Conservation (phyloP, 2,113 vertebrate species). For the Phalacrocorax carbo region DNA sequence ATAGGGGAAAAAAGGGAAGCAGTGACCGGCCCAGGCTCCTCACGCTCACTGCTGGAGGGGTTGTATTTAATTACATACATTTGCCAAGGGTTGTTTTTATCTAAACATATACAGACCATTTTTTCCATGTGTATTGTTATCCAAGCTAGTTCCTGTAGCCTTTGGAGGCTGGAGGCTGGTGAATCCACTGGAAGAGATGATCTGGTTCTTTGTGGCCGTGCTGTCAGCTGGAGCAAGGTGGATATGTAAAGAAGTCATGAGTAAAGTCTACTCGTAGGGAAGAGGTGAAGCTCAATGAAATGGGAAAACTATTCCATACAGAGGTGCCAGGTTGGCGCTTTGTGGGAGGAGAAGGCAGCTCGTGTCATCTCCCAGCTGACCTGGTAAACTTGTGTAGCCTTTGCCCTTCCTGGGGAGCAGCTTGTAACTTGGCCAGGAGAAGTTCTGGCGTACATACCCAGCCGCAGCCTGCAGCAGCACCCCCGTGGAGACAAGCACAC, state of each 20-base stretch:
- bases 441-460: not conserved
- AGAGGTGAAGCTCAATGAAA: not conserved
- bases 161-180: not conserved
- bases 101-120: not conserved
- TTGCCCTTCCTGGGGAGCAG: not conserved
- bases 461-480: not conserved
- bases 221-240: not conserved
- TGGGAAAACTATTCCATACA: not conserved
- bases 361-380: not conserved
- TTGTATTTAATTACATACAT: not conserved
- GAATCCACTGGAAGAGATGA: not conserved
- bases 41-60: not conserved
- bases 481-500: not conserved
- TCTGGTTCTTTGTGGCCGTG: not conserved
- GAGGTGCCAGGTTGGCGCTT: not conserved
- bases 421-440: not conserved
- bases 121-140: not conserved
- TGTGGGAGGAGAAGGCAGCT: not conserved
- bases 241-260: not conserved
- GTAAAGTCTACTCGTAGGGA: not conserved
- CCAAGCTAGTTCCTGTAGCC: not conserved
- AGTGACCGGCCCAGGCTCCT: not conserved
- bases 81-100: not conserved
- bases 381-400: not conserved
- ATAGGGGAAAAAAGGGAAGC: not conserved